Evolutionary conservation across 2,888 invertebrate genomes (phyloP), one percentile per base, ranked within the genome.

Genomic region (Rhabditoides inermis): DNA sequence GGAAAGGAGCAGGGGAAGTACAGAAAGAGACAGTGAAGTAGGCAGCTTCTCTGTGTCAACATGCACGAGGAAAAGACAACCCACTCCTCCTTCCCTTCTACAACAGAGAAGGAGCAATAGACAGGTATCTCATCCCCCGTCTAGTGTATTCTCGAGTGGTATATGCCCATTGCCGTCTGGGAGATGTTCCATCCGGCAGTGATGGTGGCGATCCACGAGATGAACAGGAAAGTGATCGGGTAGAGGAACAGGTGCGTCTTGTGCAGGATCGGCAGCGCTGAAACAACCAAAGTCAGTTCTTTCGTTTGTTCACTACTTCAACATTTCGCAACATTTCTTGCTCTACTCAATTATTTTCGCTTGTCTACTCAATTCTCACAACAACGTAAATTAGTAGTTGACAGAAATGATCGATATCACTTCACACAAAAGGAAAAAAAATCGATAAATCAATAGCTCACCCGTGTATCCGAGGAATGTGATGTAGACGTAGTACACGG

Each of bases 391-490:
- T n/a, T n/a, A 40, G 18, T 7, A 40, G 18, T 12, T 12, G 18
- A 7, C 41, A 40, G 7, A 18, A 7, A 12, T 10, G 12, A 5
- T n/a, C 23, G 5, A 15, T 20, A 42, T 15, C 53, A 42, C 15
- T 28, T 30, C 40, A 28, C 39, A 15, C 32, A 36, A 42, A n/a
- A 20, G 3, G 23, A 35, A 32, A 47, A 7, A 22, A n/a, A n/a
- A n/a, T n/a, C n/a, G n/a, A n/a, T n/a, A n/a, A n/a, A n/a, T n/a
- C 18, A 23, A 22, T 42, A 50, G 26, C 32, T 85, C 76, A 88
- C 88, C 88, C 78, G 88, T 90, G 76, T 94, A 95, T 65, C 95
- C 95, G 55, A 95, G 82, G 79, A 95, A 95, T 32, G 94, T 91
- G 72, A 95, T 92, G 78, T 95, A 95, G 60, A 91, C 82, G 77